phyloP scores from a whole-genome alignment of 2,797 vertebrate species.

The Hapalemur alaotrensis region DNA sequence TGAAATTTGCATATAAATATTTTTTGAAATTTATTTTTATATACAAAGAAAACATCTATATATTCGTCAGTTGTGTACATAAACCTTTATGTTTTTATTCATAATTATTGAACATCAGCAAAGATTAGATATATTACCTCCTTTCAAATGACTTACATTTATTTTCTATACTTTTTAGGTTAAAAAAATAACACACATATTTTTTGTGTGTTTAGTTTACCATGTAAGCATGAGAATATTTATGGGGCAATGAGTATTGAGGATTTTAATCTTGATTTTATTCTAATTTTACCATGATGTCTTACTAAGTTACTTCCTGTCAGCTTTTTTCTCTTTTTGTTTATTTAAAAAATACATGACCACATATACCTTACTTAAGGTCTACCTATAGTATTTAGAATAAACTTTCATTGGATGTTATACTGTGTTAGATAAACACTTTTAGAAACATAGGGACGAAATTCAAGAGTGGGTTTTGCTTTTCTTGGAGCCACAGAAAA shows the following conservation, averaged over 20 bases:
- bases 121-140: not conserved
- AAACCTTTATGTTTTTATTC: not conserved
- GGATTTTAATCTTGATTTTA: not conserved
- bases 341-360: not conserved
- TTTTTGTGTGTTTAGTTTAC: not conserved
- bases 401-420: not conserved
- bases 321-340: not conserved
- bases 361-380: not conserved
- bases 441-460: not conserved
- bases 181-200: not conserved
- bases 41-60: not conserved
- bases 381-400: not conserved
- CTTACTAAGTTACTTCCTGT: not conserved
- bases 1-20: not conserved
- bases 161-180: not conserved
- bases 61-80: not conserved
- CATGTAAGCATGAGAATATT: not conserved
- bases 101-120: not conserved
- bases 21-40: not conserved
- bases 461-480: not conserved
- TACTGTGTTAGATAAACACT: not conserved
- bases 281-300: not conserved
- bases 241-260: not conserved
- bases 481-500: not conserved
- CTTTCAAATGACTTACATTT: not conserved